Conservation (phyloP, 1,140 invertebrate species). For the Drosophila gunungcola region DNA sequence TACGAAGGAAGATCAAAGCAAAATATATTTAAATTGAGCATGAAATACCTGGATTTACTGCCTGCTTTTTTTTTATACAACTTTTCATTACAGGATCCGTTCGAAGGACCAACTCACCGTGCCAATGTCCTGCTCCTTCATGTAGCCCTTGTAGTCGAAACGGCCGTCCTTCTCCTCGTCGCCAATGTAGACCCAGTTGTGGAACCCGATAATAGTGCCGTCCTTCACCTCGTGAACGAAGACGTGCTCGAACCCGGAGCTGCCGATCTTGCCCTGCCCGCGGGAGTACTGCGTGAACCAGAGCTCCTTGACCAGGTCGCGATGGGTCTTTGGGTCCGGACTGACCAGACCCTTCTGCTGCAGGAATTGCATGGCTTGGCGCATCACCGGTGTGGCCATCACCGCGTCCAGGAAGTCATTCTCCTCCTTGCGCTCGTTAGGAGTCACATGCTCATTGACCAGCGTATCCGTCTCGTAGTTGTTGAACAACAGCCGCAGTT, state of each 20-base stretch:
- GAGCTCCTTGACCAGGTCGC: conserved; percentile 89
- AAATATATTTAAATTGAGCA: too few relatives aligned
- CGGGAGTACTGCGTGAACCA: conserved; percentile 94
- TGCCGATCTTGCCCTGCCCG: conserved; percentile 90
- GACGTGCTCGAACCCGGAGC: conserved; percentile 94
- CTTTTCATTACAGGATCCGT: neutral
- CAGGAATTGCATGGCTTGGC: conserved; percentile 90
- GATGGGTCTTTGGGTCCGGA: conserved; percentile 88
- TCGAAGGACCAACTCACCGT: conserved; percentile 86
- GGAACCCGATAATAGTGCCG: conserved; percentile 91
- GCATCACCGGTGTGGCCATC: conserved; percentile 90
- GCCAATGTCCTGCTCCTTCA: conserved; percentile 89
- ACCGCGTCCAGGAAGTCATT: conserved; percentile 91
- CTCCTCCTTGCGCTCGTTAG: conserved; percentile 90
- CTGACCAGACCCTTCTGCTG: conserved; percentile 88
- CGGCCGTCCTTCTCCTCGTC: conserved; percentile 89
- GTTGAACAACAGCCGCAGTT: conserved; percentile 89
- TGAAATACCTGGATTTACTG: too few relatives aligned
- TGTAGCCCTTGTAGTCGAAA: conserved; percentile 92
- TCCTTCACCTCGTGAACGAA: conserved; percentile 94
- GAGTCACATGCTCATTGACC: conserved; percentile 91
- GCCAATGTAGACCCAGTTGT: conserved; percentile 95
- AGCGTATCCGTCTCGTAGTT: conserved; percentile 91
- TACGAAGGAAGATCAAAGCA: too few relatives aligned
- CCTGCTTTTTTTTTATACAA: too few relatives aligned